Evolutionary conservation across 2,113 vertebrate species (phyloP).

Genomic region (Elachura formosa): DNA sequence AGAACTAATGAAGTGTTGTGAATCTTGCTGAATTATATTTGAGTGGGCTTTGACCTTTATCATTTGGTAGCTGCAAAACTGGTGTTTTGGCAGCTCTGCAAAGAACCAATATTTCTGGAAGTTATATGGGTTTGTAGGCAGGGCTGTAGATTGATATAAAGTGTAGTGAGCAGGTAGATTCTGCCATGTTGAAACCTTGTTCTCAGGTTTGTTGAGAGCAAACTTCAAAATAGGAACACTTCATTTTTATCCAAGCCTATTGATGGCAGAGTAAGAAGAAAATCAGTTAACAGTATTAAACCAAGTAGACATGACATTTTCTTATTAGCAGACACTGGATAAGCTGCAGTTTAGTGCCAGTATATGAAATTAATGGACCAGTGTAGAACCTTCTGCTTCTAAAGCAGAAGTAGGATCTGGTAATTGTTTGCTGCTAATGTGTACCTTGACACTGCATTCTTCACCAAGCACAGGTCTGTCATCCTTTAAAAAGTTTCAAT

Average conservation of each 20-base stretch:
- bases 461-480: neutral
- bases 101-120: neutral
- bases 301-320: neutral
- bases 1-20: neutral
- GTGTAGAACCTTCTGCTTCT: neutral
- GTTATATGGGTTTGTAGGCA: slow-evolving; percentile 22
- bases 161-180: neutral
- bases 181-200: neutral
- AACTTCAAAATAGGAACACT: neutral
- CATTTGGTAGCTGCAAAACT: neutral
- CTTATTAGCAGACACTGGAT: neutral
- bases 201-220: neutral
- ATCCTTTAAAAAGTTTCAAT: neutral
- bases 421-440: neutral
- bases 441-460: neutral
- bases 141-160: neutral
- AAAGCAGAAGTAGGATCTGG: neutral
- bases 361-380: neutral
- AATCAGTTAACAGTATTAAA: neutral
- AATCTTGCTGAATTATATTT: neutral
- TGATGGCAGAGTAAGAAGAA: neutral
- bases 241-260: neutral
- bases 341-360: neutral
- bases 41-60: neutral
- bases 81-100: neutral